These are phyloP conservation scores for Bradypodion ventrale DNA, from an alignment of 2,797 vertebrate species.

Conservation along the genomic window DNA sequence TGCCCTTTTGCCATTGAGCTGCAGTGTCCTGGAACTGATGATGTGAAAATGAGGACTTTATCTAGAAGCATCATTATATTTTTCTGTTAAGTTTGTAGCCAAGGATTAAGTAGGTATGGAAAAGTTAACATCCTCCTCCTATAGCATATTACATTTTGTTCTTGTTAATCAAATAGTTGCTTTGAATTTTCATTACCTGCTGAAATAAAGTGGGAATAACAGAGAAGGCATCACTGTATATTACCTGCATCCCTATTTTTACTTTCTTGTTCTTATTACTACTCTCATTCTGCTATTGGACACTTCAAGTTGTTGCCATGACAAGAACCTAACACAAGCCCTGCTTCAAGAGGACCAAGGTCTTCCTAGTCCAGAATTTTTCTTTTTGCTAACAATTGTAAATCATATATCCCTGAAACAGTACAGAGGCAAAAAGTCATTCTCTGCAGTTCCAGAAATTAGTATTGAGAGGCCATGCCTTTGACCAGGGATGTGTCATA, in stretches of 20 bases:
- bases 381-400: too few relatives aligned
- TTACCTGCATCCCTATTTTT: neutral
- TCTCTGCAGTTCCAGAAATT: neutral
- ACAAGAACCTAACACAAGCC: neutral
- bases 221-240: neutral
- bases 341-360: neutral
- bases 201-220: neutral
- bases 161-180: neutral
- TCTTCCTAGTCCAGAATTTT: too few relatives aligned
- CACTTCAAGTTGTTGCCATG: neutral
- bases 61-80: too few relatives aligned
- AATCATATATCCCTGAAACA: neutral
- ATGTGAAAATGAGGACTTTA: too few relatives aligned
- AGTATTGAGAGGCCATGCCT: too few relatives aligned
- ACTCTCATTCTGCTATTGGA: neutral
- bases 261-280: neutral
- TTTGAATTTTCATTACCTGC: neutral
- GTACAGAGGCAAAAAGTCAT: neutral
- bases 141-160: too few relatives aligned
- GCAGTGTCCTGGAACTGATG: too few relatives aligned
- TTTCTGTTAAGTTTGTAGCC: too few relatives aligned
- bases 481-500: neutral
- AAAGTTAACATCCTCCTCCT: too few relatives aligned
- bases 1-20: too few relatives aligned
- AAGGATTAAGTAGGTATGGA: too few relatives aligned